A percentile compares a stretch with the other conserved stretches of the same genome.
These are phyloP conservation scores for Limenitis camilla DNA, from an alignment of 2,888 invertebrate genomes.

Conservation along the genomic window DNA sequence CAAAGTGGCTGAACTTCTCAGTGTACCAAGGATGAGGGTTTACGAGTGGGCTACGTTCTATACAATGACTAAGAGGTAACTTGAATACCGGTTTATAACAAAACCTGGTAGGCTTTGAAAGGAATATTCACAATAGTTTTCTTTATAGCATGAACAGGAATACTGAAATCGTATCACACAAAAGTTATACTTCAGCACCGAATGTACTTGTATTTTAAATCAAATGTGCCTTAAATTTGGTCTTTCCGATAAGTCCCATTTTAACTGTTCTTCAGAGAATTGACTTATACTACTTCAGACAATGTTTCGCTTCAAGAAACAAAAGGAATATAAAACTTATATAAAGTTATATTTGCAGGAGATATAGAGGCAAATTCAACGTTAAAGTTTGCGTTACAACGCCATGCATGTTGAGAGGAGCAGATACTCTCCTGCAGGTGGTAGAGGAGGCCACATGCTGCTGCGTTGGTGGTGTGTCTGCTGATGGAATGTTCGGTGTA, in stretches of 20 bases:
- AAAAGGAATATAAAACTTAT: not conserved
- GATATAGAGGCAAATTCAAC: conserved; percentile 50
- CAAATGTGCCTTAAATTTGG: too few relatives aligned
- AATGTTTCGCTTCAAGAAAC: not conserved
- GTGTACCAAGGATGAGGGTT: conserved; percentile 55
- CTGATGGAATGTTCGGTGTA: conserved; percentile 53
- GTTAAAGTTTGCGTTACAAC: conserved; percentile 58
- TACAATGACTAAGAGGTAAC: conserved; percentile 54
- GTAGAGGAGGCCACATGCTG: conserved; percentile 49
- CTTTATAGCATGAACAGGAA: too few relatives aligned
- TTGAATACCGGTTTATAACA: not conserved
- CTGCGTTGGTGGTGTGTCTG: conserved; percentile 42
- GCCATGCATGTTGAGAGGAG: conserved; percentile 61
- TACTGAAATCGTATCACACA: too few relatives aligned
- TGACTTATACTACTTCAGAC: too few relatives aligned
- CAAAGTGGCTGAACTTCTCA: conserved; percentile 51
- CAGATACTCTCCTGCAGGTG: conserved; percentile 44
- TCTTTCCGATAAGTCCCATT: too few relatives aligned
- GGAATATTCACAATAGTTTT: too few relatives aligned
- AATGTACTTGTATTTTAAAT: too few relatives aligned
- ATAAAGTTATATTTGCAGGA: conserved; percentile 32
- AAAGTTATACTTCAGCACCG: too few relatives aligned
- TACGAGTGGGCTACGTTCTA: conserved; percentile 63
- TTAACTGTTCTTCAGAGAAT: too few relatives aligned
- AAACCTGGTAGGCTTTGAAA: too few relatives aligned